phyloP scores from a whole-genome alignment of 2,888 invertebrate genomes.

The Odontocolon sp. region DNA sequence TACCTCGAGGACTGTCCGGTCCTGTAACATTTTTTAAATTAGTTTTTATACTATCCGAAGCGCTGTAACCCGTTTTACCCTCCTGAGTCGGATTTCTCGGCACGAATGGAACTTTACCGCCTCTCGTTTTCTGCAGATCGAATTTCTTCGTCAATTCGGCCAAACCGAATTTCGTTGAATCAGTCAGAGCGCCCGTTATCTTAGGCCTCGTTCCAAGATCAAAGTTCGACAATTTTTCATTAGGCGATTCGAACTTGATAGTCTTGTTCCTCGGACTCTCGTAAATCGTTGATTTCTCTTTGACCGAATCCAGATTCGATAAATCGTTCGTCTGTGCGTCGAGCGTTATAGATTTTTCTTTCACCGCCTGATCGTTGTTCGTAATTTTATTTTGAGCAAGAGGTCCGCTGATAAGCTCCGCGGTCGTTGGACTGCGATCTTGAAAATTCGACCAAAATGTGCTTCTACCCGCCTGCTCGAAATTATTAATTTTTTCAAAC shows the following conservation, averaged over 20 bases:
- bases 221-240: constrained; percentile 67
- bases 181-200: constrained; percentile 63
- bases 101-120: constrained; percentile 64
- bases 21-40: constrained; percentile 66
- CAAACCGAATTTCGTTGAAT: constrained; percentile 66
- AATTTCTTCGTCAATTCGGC: constrained; percentile 72
- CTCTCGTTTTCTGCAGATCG: constrained; percentile 66
- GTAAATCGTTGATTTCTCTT: constrained; percentile 57
- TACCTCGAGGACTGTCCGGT: constrained; percentile 70
- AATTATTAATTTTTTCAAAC: constrained; percentile 72
- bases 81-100: constrained; percentile 67
- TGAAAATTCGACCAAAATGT: constrained; percentile 72
- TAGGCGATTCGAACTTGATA: constrained; percentile 65
- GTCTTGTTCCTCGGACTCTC: constrained; percentile 65
- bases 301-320: constrained; percentile 54
- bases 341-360: constrained; percentile 41
- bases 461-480: constrained; percentile 69
- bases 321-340: constrained; percentile 61
- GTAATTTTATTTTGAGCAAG: constrained; percentile 61
- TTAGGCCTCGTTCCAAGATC: constrained; percentile 75
- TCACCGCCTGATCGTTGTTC: constrained; percentile 62
- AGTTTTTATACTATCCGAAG: constrained; percentile 66
- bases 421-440: constrained; percentile 62
- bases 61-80: constrained; percentile 58
- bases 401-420: constrained; percentile 40